Base-by-base conservation (phyloP, 2,888 invertebrate species). In the Archaeoteleia sp. region DNA sequence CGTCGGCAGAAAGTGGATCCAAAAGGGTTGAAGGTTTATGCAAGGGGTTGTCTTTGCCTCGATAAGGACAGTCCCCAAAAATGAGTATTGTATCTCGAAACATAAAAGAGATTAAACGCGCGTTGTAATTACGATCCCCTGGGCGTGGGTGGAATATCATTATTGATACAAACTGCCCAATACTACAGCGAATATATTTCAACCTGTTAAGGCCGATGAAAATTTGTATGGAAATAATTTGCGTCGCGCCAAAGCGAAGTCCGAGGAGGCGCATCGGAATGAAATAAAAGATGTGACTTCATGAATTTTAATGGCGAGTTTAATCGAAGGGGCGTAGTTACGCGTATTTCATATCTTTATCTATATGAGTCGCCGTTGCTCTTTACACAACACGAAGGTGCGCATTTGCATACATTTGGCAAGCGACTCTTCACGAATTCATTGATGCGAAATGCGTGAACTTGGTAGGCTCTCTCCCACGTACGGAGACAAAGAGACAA, bases 381-480 rank as follows among this genome's bases (percentile, higher is more conserved):
- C 53, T 63, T 39, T 10, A 43, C 55, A 1, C 10, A 39, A 34
- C 55, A 34, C 57, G 46, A 45, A 45, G 51, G 46, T 48, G 51
- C 55, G 17, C 57, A 67, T 67, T 67, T 67, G 62, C 67, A 67
- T 67, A 67, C 54, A 62, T 67, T 67, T 57, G 67, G 51, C 67
- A 61, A 60, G 40, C 49, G 48, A 14, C 54, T 66, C 34, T 49
- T 55, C 49, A 30, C 55, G 55, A 55, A 61, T 61, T 67, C 55
- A 54, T 46, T 54, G 43, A 51, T 25, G 3, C 60, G 20, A 46
- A 23, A 49, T 15, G 46, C 51, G 60, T 43, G 8, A 60, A 39
- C 37, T 30, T 51, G 12, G 35, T 40, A 13, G 40, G 35, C 25
- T 42, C 9, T 34, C 43, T 42, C 37, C 17, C 40, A 17, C 43